phyloP scores from a whole-genome alignment of 2,113 vertebrate species.

The Pituophis catenifer region DNA sequence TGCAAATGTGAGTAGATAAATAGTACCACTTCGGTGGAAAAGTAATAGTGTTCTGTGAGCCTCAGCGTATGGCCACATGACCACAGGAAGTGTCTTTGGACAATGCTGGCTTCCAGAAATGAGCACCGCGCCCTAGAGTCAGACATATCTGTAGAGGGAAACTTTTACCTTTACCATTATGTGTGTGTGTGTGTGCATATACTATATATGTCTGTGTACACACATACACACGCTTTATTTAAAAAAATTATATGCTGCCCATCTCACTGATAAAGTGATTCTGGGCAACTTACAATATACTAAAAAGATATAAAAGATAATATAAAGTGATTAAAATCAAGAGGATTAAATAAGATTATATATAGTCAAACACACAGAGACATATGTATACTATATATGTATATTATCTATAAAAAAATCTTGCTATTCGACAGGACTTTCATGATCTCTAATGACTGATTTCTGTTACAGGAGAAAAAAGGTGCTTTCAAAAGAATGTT shows the following conservation, averaged over 20 bases:
- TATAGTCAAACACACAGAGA: neutral
- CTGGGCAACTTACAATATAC: neutral
- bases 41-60: neutral
- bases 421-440: neutral
- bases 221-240: neutral
- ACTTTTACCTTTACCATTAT: neutral
- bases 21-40: neutral
- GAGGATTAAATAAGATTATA: neutral
- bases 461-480: slow-evolving; percentile 59
- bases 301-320: neutral
- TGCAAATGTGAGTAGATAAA: neutral
- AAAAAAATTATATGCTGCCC: neutral
- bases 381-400: neutral
- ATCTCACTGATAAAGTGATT: neutral
- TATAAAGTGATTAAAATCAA: neutral
- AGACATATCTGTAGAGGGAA: neutral
- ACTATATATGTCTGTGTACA: neutral
- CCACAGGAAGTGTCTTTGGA: neutral
- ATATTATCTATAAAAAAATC: neutral
- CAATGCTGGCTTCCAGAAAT: neutral
- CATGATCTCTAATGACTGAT: neutral
- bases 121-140: neutral
- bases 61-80: neutral
- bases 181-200: neutral
- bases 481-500: slow-evolving; percentile 36